Evolutionary conservation across 1,140 invertebrate genomes (phyloP).

Genomic region (Platyscapa corneri): DNA sequence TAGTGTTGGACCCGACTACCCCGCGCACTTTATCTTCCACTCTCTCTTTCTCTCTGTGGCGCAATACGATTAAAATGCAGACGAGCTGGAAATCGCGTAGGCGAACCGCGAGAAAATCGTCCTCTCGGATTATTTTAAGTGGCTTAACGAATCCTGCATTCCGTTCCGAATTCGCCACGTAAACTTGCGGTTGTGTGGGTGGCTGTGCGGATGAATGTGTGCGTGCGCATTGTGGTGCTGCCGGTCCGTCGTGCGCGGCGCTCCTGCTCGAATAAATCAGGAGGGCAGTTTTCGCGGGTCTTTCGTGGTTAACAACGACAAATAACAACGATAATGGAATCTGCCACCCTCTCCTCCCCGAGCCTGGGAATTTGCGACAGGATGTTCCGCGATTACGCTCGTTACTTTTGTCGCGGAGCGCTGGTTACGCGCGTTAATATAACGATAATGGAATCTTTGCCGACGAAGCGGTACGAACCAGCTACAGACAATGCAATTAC

Average conservation of each 20-base stretch:
- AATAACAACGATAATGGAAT: constrained; percentile 60
- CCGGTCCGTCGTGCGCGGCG: background rate
- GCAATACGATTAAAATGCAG: constrained; percentile 43
- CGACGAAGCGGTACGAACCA: too few species aligned
- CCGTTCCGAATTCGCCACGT: background rate
- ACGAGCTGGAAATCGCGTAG: constrained; percentile 28
- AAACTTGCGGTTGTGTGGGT: background rate
- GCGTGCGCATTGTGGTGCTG: background rate
- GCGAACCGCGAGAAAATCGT: constrained; percentile 28
- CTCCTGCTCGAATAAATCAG: constrained; percentile 29
- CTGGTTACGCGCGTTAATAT: too few species aligned
- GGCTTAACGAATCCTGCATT: constrained; percentile 43
- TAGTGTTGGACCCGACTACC: too few species aligned
- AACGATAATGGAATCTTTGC: too few species aligned
- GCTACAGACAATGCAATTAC: constrained; percentile 60
- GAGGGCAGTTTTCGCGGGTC: constrained; percentile 29
- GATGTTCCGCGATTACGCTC: constrained; percentile 55
- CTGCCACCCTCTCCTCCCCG: background rate
- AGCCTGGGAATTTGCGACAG: background rate
- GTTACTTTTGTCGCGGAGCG: constrained; percentile 51
- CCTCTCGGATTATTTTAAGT: constrained; percentile 41
- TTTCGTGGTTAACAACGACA: constrained; percentile 52
- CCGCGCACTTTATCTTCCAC: background rate
- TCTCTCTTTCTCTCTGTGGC: background rate
- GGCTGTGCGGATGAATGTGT: too few species aligned